phyloP scores from a whole-genome alignment of 1,140 invertebrate species.

The Bombus sylvicola region DNA sequence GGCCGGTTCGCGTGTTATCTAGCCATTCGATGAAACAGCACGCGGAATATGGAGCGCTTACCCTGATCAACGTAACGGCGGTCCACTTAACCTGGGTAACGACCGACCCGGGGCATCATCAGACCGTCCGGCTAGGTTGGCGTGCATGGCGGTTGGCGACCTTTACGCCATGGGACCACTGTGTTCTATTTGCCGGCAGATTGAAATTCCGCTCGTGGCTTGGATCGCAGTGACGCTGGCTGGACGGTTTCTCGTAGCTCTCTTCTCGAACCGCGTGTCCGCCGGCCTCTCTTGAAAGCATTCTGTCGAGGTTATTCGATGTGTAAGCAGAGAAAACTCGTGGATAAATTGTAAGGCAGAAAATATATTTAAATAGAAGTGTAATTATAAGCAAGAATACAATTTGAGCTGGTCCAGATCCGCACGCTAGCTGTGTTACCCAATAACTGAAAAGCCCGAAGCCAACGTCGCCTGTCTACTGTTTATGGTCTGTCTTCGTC shows the following conservation, averaged over 20 bases:
- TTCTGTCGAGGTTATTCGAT: too few species aligned
- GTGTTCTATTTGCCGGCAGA: conserved; percentile 65
- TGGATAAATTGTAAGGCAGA: too few species aligned
- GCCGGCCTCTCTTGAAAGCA: conserved; percentile 46
- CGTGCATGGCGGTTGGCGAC: conserved; percentile 62
- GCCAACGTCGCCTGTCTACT: too few species aligned
- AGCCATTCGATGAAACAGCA: conserved; percentile 57
- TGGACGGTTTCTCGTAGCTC: conserved; percentile 19
- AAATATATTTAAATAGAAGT: too few species aligned
- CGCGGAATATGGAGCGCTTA: conserved; percentile 73
- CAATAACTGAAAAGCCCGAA: too few species aligned
- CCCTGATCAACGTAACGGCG: conserved; percentile 69
- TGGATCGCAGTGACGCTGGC: conserved; percentile 30
- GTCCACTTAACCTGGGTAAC: conserved; percentile 74
- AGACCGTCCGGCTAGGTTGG: conserved; percentile 38
- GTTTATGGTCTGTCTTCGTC: too few species aligned
- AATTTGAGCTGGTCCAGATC: too few species aligned
- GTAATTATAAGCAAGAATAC: too few species aligned
- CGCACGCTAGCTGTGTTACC: too few species aligned
- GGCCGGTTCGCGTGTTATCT: conserved; percentile 53
- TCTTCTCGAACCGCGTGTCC: neutral
- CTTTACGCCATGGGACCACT: conserved; percentile 63
- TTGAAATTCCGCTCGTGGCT: conserved; percentile 63
- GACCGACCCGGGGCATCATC: conserved; percentile 67
- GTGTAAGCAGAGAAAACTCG: too few species aligned